Evolutionary conservation across 2,888 invertebrate species (phyloP).

Genomic region (Mesoligia furuncula): DNA sequence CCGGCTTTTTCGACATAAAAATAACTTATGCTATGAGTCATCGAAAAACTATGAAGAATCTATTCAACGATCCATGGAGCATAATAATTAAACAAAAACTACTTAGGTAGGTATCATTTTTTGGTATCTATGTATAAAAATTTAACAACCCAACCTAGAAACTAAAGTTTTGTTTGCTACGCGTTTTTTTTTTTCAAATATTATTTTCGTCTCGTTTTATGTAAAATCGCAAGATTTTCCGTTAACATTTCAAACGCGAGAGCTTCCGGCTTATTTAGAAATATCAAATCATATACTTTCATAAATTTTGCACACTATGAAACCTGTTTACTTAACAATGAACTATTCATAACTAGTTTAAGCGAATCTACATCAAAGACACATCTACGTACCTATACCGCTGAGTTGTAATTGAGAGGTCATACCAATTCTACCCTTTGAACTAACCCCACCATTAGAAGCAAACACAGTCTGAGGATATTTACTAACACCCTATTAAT

Average conservation of each 20-base stretch:
- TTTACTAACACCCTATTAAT: not conserved
- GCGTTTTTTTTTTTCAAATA: not conserved
- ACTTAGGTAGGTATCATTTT: not conserved
- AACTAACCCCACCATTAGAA: not conserved
- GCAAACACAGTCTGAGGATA: not conserved
- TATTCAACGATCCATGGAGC: not conserved
- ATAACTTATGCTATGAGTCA: slow-evolving; percentile 20
- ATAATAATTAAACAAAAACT: not conserved
- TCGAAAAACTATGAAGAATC: slow-evolving; percentile 1
- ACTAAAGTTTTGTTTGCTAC: not conserved
- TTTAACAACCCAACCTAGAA: not conserved
- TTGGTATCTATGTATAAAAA: not conserved
- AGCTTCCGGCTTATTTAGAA: not conserved
- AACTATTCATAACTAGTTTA: not conserved
- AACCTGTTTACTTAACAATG: not conserved
- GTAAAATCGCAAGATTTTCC: not conserved
- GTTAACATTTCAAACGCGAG: not conserved
- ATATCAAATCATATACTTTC: not conserved
- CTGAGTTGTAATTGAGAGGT: slow-evolving; percentile 6
- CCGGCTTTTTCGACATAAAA: slow-evolving; percentile 9
- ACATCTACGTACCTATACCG: not conserved
- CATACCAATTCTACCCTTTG: slow-evolving; percentile 8
- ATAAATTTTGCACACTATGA: not conserved
- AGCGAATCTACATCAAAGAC: not conserved
- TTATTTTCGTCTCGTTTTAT: not conserved